phyloP scores from a whole-genome alignment of 2,113 vertebrate genomes.

The Laticauda laticaudata region DNA sequence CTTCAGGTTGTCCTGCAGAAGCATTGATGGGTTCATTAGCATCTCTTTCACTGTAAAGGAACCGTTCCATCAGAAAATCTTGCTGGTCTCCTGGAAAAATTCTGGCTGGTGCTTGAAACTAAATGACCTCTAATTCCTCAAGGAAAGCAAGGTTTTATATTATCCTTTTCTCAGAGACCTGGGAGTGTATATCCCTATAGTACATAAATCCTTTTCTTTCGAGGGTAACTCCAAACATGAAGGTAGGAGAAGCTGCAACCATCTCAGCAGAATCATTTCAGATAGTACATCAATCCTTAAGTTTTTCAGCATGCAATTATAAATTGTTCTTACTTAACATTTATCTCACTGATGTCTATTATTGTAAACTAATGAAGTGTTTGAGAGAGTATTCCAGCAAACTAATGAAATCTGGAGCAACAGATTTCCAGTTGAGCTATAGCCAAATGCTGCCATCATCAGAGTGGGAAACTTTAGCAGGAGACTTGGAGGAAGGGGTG shows the following conservation, averaged over 20 bases:
- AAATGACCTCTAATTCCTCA: neutral
- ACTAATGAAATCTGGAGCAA: neutral
- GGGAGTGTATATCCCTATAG: neutral
- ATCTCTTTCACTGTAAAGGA: neutral
- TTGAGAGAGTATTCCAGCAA: no score
- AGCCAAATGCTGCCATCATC: neutral
- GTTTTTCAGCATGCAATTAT: neutral
- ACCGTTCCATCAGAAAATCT: neutral
- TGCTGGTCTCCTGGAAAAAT: neutral
- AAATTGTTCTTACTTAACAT: neutral
- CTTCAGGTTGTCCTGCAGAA: neutral
- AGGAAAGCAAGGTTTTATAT: neutral
- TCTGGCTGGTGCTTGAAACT: neutral
- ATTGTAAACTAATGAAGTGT: neutral
- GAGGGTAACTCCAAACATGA: neutral
- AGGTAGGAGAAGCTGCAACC: neutral
- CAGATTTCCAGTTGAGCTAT: neutral
- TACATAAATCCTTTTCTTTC: neutral
- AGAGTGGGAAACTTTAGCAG: neutral
- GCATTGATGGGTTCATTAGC: neutral
- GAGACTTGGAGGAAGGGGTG: neutral
- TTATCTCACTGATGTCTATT: neutral
- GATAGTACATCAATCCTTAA: neutral
- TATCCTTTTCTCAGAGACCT: neutral
- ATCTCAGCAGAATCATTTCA: neutral